Percentiles rank a stretch among this genome's conserved stretches.
These are phyloP conservation scores for Rallus limicola DNA, from an alignment of 2,113 vertebrate species.

Conservation along the genomic window DNA sequence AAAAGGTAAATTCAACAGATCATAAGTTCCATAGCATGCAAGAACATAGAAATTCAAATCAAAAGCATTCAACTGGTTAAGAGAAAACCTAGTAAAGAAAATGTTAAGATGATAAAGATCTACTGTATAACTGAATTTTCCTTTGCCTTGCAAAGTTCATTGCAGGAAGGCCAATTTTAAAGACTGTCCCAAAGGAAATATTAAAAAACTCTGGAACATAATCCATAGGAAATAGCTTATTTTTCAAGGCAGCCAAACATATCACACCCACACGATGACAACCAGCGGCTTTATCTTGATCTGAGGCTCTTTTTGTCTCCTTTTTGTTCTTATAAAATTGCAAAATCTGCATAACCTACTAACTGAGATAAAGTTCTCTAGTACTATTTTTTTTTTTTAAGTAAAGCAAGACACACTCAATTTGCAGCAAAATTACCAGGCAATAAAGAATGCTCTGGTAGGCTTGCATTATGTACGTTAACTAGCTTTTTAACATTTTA, in stretches of 20 bases:
- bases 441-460: neutral
- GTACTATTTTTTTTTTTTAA: neutral
- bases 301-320: conserved; percentile 12
- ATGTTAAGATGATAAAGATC: conserved; percentile 11
- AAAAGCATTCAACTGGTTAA: neutral
- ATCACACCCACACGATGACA: conserved; percentile 59
- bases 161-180: conserved; percentile 77
- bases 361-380: neutral
- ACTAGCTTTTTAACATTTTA: neutral
- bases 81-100: conserved; percentile 21
- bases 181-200: conserved; percentile 78
- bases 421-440: neutral
- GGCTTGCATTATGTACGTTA: neutral
- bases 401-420: neutral
- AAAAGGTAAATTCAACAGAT: neutral
- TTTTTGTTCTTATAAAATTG: conserved; percentile 31
- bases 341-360: conserved; percentile 13
- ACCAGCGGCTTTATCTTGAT: conserved; percentile 56
- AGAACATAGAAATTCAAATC: neutral
- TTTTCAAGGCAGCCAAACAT: conserved; percentile 73
- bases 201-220: conserved; percentile 76
- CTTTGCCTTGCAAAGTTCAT: conserved; percentile 65
- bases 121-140: conserved; percentile 65
- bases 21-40: neutral
- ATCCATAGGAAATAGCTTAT: conserved; percentile 79